phyloP scores from a whole-genome alignment of 2,888 invertebrate genomes.

The Pachliopta kotzebuea region DNA sequence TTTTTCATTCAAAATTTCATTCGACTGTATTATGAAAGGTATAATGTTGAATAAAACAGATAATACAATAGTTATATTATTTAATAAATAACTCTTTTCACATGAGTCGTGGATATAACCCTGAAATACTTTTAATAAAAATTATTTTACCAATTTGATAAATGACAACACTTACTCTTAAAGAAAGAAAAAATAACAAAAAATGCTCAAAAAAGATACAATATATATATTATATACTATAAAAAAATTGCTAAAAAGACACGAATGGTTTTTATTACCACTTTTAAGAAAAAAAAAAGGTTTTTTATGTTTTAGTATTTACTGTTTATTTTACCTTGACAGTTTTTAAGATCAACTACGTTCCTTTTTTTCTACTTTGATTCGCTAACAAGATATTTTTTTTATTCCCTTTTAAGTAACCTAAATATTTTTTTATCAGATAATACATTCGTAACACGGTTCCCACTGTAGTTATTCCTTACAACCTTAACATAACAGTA shows the following conservation, averaged over 20 bases:
- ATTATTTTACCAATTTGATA: conserved; percentile 6
- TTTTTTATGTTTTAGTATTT: background rate
- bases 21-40: background rate
- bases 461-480: background rate
- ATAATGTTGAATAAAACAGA: background rate
- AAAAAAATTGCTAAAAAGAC: conserved; percentile 9
- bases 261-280: background rate
- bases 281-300: background rate
- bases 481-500: background rate
- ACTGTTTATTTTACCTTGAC: background rate
- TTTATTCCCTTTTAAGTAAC: background rate
- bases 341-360: background rate
- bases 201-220: background rate
- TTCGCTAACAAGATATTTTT: background rate
- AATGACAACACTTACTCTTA: conserved; percentile 23
- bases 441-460: background rate
- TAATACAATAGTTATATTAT: conserved; percentile 18
- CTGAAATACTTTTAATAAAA: conserved; percentile 11
- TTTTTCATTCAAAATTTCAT: too few species aligned
- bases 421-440: background rate
- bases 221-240: conserved; percentile 1
- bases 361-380: background rate
- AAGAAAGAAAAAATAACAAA: conserved; percentile 12
- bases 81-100: conserved; percentile 25
- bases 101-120: conserved; percentile 3